A percentile compares a stretch with the other conserved stretches of the same genome.
Evolutionary conservation across 2,888 invertebrate genomes (phyloP).

Genomic region (Eudasyphora cyanicolor): DNA sequence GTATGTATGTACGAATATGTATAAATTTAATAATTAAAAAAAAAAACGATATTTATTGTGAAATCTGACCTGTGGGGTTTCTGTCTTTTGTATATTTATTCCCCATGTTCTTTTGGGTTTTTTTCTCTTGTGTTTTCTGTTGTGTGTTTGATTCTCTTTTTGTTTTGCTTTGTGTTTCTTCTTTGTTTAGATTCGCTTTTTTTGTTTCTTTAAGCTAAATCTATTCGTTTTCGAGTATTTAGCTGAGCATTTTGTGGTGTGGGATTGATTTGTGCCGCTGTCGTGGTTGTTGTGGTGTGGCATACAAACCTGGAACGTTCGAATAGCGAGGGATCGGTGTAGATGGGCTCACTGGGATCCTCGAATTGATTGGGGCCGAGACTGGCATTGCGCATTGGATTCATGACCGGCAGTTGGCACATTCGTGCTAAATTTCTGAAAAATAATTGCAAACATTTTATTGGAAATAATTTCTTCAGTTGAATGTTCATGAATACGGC

Average conservation of each 20-base stretch:
- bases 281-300: slow-evolving; percentile 47
- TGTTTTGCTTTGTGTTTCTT: background rate
- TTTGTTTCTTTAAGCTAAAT: slow-evolving; percentile 35
- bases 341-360: slow-evolving; percentile 95
- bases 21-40: background rate
- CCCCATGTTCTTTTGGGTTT: too few species aligned
- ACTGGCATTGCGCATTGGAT: slow-evolving; percentile 81
- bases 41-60: background rate
- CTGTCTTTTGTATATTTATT: too few species aligned
- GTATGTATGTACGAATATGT: background rate
- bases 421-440: slow-evolving; percentile 79
- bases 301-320: slow-evolving; percentile 86
- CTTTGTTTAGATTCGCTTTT: background rate
- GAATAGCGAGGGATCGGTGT: slow-evolving; percentile 94
- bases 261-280: slow-evolving; percentile 47
- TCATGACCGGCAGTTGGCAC: slow-evolving; percentile 81
- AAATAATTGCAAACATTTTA: background rate
- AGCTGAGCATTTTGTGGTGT: slow-evolving; percentile 41
- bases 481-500: too few species aligned
- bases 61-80: slow-evolving; percentile 58
- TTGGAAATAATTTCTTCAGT: slow-evolving; percentile 14
- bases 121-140: background rate
- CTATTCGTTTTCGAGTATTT: slow-evolving; percentile 45
- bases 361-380: slow-evolving; percentile 83
- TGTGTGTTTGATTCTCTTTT: slow-evolving; percentile 7